Evolutionary conservation across 1,140 invertebrate genomes (phyloP).

Genomic region (Druon quercuslanigerum): DNA sequence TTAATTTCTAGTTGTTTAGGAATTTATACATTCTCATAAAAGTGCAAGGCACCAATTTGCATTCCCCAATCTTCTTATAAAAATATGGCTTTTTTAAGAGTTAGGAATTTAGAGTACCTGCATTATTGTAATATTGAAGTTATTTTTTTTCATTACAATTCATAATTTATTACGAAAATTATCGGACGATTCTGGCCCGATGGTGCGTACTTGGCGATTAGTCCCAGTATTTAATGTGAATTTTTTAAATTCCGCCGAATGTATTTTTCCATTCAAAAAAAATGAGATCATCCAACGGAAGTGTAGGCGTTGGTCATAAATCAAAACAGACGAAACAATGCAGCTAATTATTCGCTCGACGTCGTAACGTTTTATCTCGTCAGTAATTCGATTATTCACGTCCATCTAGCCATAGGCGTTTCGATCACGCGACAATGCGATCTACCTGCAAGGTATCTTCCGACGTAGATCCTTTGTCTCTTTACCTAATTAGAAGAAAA

Average conservation of each 20-base stretch:
- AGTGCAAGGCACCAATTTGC: too few relatives aligned
- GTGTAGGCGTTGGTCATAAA: conserved; percentile 11
- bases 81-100: too few relatives aligned
- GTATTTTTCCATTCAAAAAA: conserved; percentile 13
- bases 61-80: too few relatives aligned
- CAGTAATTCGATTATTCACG: conserved; percentile 3
- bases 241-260: neutral
- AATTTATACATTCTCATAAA: too few relatives aligned
- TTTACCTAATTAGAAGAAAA: neutral
- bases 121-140: too few relatives aligned
- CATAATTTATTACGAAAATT: too few relatives aligned
- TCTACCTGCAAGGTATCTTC: neutral
- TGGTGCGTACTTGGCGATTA: too few relatives aligned
- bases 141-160: too few relatives aligned
- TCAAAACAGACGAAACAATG: conserved; percentile 14
- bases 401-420: neutral
- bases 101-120: too few relatives aligned
- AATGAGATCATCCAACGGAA: conserved; percentile 26
- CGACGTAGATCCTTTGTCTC: conserved; percentile 1
- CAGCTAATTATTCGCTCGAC: neutral
- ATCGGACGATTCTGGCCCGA: too few relatives aligned
- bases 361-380: conserved; percentile 1
- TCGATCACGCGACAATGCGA: neutral
- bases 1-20: too few relatives aligned
- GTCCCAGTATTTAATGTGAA: neutral